A percentile compares a stretch with the other conserved stretches of the same genome.
Conservation (phyloP, 2,797 vertebrate species). For the Podarcis lilfordi region DNA sequence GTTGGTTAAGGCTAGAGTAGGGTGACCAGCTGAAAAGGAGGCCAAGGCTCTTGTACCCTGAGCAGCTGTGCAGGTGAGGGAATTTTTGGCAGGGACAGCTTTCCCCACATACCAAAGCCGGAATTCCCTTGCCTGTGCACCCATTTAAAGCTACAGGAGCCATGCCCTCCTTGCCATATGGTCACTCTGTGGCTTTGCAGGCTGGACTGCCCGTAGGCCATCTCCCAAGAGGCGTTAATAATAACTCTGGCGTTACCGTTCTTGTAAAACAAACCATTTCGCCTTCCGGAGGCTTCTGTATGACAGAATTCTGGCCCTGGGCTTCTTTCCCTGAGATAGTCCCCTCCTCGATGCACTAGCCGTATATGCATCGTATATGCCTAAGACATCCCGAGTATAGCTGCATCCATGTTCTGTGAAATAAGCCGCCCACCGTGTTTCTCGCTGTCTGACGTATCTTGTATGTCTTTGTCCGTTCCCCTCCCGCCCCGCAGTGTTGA, state of each 20-base stretch:
- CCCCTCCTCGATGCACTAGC: no score
- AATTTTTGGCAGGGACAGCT: neutral
- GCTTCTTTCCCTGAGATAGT: neutral
- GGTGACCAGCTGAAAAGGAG: neutral
- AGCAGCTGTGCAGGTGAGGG: neutral
- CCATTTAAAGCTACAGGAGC: neutral
- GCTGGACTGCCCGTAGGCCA: neutral
- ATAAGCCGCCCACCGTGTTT: neutral
- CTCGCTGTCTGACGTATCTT: conserved; percentile 38
- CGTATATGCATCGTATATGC: neutral
- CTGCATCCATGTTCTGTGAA: neutral
- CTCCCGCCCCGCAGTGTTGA: conserved; percentile 86
- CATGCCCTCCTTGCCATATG: neutral
- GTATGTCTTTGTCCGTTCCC: conserved; percentile 51
- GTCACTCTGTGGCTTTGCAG: neutral
- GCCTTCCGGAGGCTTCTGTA: neutral
- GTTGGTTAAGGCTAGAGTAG: neutral
- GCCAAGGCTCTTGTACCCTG: neutral
- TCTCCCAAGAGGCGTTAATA: neutral
- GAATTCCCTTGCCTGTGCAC: neutral
- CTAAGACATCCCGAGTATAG: neutral
- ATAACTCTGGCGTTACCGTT: neutral
- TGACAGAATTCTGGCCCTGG: neutral
- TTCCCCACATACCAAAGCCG: neutral
- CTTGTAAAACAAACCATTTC: neutral